Percentiles rank a stretch among this genome's conserved stretches.
These are phyloP conservation scores for Sterrhoptilus dennistouni DNA, from an alignment of 2,113 vertebrate species.

Conservation along the genomic window DNA sequence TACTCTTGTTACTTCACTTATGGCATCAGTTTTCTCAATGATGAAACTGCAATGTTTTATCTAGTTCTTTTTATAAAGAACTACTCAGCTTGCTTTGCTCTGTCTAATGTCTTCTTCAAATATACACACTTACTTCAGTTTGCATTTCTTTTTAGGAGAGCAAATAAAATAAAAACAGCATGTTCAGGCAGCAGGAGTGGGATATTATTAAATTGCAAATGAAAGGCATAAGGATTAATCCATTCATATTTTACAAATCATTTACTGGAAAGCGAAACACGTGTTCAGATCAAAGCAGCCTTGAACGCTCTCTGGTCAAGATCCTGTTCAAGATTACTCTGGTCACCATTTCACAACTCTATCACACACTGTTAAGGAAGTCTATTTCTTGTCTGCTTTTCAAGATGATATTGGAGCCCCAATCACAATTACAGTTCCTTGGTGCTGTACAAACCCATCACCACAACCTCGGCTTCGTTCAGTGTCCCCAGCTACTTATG, in stretches of 20 bases:
- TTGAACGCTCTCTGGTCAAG: background rate
- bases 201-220: background rate
- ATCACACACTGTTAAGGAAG: background rate
- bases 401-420: background rate
- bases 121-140: background rate
- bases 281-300: background rate
- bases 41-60: background rate
- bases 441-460: slow-evolving; percentile 10
- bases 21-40: background rate
- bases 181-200: background rate
- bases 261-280: background rate
- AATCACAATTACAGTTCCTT: background rate
- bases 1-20: background rate
- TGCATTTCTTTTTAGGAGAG: background rate
- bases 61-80: background rate
- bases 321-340: background rate
- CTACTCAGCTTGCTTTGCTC: background rate
- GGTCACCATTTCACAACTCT: background rate
- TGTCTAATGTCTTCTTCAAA: background rate
- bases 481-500: slow-evolving; percentile 44
- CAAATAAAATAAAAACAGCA: background rate
- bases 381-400: background rate
- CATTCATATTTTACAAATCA: background rate
- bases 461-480: slow-evolving; percentile 2
- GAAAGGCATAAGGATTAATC: background rate